Evolutionary conservation across 2,113 vertebrate species (phyloP).

Genomic region (Benitochromis conjunctus): DNA sequence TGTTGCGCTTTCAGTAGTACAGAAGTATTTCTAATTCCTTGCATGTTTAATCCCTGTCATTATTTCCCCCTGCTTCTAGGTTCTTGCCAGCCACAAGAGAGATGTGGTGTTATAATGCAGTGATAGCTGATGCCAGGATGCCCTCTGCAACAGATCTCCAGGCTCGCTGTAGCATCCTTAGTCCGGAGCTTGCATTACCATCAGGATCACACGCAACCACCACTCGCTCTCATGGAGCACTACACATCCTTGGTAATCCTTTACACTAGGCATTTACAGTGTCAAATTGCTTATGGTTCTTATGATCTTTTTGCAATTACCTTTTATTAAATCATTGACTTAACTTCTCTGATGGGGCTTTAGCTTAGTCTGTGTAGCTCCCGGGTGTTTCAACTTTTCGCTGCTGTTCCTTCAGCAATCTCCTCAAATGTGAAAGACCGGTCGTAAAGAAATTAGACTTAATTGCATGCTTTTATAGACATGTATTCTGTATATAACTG

Average conservation of each 20-base stretch:
- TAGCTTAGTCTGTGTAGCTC: neutral
- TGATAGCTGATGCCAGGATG: slow-evolving; percentile 93
- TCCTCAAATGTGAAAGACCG: neutral
- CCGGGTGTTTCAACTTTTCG: neutral
- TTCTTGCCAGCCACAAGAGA: slow-evolving; percentile 86
- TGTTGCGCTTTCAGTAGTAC: neutral
- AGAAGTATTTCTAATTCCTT: neutral
- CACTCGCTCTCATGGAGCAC: slow-evolving; percentile 93
- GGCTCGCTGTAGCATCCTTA: slow-evolving; percentile 90
- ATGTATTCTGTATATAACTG: neutral
- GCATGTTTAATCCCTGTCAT: neutral
- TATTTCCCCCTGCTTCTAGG: slow-evolving; percentile 58
- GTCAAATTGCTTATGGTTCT: neutral
- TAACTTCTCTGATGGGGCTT: neutral
- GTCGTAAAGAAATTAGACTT: neutral
- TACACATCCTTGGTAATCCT: slow-evolving; percentile 91
- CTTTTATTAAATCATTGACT: neutral
- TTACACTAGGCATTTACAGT: neutral
- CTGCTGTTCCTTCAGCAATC: neutral
- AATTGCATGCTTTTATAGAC: neutral
- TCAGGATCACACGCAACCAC: slow-evolving; percentile 90
- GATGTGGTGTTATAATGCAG: slow-evolving; percentile 96
- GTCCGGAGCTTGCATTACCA: slow-evolving; percentile 93
- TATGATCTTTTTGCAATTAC: neutral
- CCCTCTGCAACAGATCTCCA: slow-evolving; percentile 88